phyloP scores from a whole-genome alignment of 2,797 vertebrate genomes.

The Ctenopoma kingsleyae region DNA sequence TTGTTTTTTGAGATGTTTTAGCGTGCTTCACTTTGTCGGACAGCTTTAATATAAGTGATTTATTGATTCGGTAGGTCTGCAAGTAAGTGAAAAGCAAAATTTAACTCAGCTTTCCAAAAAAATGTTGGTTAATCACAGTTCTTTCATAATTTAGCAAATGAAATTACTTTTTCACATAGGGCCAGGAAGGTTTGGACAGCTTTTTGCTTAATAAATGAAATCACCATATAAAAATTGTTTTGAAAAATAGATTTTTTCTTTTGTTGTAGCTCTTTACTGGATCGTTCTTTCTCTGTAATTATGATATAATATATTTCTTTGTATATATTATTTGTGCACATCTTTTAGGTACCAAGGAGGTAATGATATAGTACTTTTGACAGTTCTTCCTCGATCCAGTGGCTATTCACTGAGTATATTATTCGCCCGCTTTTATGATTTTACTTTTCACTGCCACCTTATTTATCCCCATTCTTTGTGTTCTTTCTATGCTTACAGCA shows the following conservation, averaged over 20 bases:
- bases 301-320: neutral
- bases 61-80: too few relatives aligned
- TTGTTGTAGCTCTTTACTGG: conserved; percentile 14
- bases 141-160: too few relatives aligned
- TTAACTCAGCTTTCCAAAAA: too few relatives aligned
- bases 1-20: too few relatives aligned
- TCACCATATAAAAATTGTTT: neutral
- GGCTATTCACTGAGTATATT: conserved; percentile 13
- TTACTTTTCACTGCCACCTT: conserved; percentile 11
- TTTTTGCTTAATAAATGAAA: too few relatives aligned
- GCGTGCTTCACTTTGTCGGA: too few relatives aligned
- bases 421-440: conserved; percentile 35
- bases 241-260: conserved; percentile 12
- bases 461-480: conserved; percentile 33
- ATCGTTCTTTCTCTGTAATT: conserved; percentile 13
- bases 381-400: neutral
- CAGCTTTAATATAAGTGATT: too few relatives aligned
- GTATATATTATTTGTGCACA: conserved; percentile 36
- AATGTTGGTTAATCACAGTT: too few relatives aligned
- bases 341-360: conserved; percentile 20
- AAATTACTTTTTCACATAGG: too few relatives aligned
- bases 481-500: conserved; percentile 27
- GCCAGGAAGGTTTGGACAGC: too few relatives aligned
- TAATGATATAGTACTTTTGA: too few relatives aligned
- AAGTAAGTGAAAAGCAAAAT: too few relatives aligned